Evolutionary conservation across 2,888 invertebrate species (phyloP).

Genomic region (Ashinkailepas kermadecensis): DNA sequence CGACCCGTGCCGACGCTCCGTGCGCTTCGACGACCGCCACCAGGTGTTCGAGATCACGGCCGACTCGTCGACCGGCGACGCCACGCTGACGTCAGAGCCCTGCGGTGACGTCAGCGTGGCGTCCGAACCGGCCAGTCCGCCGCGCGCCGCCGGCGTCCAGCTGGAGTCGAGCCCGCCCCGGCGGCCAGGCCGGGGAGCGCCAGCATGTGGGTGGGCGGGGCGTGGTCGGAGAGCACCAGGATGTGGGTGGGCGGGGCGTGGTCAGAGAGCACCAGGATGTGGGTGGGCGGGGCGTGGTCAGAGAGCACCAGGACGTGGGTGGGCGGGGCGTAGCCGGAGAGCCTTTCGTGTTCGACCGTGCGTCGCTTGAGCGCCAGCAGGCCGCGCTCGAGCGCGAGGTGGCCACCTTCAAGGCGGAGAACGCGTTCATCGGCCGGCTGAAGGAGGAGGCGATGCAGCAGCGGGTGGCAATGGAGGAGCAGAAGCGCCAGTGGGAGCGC

Average conservation of each 20-base stretch:
- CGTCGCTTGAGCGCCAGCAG: not conserved
- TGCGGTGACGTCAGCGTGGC: not conserved
- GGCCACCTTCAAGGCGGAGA: not conserved
- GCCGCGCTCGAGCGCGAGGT: not conserved
- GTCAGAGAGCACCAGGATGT: not conserved
- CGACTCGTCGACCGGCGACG: not conserved
- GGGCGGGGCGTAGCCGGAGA: not conserved
- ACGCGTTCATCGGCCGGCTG: not conserved
- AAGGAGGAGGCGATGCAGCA: not conserved
- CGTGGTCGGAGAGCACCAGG: too few species aligned
- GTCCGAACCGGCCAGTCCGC: not conserved
- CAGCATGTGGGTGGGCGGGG: too few species aligned
- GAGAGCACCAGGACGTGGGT: not conserved
- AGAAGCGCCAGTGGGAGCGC: not conserved
- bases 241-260: too few species aligned
- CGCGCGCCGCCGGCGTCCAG: not conserved
- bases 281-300: not conserved
- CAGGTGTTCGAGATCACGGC: conserved; percentile 18
- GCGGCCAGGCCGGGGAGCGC: not conserved
- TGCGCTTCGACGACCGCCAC: conserved; percentile 4
- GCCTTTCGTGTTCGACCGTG: conserved; percentile 1
- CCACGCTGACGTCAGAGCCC: not conserved
- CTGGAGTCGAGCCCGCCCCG: not conserved
- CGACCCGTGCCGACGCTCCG: not conserved
- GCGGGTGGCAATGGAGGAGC: not conserved